Evolutionary conservation across 2,888 invertebrate genomes (phyloP).

Genomic region (Germaria angustata): DNA sequence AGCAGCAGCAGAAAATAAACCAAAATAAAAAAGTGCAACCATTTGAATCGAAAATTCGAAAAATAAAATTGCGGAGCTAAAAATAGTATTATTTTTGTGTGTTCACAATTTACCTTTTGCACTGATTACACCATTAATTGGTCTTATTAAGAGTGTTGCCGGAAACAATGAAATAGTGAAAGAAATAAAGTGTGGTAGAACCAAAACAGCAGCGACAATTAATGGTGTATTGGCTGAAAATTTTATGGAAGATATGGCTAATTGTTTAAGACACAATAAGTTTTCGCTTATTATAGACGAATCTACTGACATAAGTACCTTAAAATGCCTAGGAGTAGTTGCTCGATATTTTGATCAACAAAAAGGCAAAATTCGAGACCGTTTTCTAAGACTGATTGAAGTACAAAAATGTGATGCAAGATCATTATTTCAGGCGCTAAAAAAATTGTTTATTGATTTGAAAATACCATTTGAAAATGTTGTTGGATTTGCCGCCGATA

Average conservation of each 20-base stretch:
- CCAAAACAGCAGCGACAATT: constrained; percentile 9
- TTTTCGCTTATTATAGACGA: constrained; percentile 26
- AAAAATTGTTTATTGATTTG: too few relatives aligned
- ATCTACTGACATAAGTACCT: constrained; percentile 28
- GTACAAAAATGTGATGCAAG: constrained; percentile 17
- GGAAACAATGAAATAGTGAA: constrained; percentile 19
- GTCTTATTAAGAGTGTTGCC: constrained; percentile 26
- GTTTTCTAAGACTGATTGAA: constrained; percentile 7
- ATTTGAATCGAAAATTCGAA: constrained; percentile 34
- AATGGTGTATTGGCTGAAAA: constrained; percentile 34
- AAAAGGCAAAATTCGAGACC: constrained; percentile 24
- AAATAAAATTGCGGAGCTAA: constrained; percentile 34
- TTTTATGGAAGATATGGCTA: constrained; percentile 39
- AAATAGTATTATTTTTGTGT: too few relatives aligned
- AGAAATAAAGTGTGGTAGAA: constrained; percentile 28
- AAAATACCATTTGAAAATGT: too few relatives aligned
- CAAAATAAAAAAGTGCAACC: constrained; percentile 16
- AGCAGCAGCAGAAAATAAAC: too few relatives aligned
- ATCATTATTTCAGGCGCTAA: constrained; percentile 27
- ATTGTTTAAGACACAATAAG: constrained; percentile 32
- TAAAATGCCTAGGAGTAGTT: constrained; percentile 18
- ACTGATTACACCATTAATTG: constrained; percentile 16
- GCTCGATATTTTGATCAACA: constrained; percentile 30
- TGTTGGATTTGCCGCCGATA: too few relatives aligned
- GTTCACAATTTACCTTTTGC: constrained; percentile 20